phyloP scores from a whole-genome alignment of 2,797 vertebrate species.

The Onychomys arenicola region DNA sequence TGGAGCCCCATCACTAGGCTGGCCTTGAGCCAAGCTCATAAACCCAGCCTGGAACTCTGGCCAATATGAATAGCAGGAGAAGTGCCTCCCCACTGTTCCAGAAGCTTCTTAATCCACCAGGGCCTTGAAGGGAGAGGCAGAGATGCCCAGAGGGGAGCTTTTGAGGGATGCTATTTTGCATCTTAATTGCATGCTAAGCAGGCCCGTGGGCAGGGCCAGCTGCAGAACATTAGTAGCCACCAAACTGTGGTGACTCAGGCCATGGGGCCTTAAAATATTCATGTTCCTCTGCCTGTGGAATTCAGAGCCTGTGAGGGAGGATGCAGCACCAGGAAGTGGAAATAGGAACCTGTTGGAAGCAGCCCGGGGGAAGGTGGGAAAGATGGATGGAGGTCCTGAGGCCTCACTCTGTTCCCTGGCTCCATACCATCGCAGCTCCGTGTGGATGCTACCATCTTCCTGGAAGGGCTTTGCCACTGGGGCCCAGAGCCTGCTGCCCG shows the following conservation, averaged over 20 bases:
- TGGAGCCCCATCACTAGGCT: background rate
- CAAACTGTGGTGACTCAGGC: constrained; percentile 73
- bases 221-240: constrained; percentile 70
- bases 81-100: constrained; percentile 56
- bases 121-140: constrained; percentile 56
- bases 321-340: background rate
- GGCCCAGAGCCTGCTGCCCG: background rate
- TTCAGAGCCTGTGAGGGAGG: constrained; percentile 43
- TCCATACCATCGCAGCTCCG: background rate
- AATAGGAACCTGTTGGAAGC: constrained; percentile 51
- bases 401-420: background rate
- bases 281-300: constrained; percentile 74
- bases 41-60: background rate
- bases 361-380: background rate
- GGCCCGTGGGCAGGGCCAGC: constrained; percentile 80
- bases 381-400: rapidly evolving
- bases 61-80: constrained; percentile 10
- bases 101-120: constrained; percentile 64
- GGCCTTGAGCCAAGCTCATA: constrained; percentile 44
- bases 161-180: constrained; percentile 74
- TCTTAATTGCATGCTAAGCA: constrained; percentile 79
- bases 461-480: background rate
- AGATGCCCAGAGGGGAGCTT: constrained; percentile 68
- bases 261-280: constrained; percentile 78
- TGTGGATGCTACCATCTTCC: background rate